Evolutionary conservation across 2,888 invertebrate species (phyloP), one percentile per base, ranked within the genome.

Genomic region (Amphipyra berbera): DNA sequence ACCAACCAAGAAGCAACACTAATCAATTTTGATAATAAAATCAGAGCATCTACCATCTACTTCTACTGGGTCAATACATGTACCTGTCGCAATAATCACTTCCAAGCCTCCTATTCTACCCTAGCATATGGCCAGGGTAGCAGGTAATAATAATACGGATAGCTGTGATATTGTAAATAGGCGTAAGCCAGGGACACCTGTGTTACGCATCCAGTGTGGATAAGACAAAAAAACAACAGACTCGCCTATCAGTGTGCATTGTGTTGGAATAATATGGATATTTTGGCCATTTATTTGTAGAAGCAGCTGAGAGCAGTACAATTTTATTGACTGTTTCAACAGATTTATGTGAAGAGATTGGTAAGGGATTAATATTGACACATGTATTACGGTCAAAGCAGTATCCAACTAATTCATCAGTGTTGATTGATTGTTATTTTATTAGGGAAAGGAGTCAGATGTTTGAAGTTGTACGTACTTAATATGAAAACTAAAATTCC

Each of bases 171-270:
- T 84, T 83, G 83, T 86, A 83, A 84, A 85, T 87, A 86, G 82
- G 82, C 84, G 85, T 84, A 82, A 85, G 82, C 81, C 82, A 82
- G 82, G 85, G 85, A 90, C 94, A 94, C 94, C 94, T 94, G 94
- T 93, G 91, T 93, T 94, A 94, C 94, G 93, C 94, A 85, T 84
- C 86, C 85, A 87, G 68, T 74, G 81, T 81, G 82, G 81, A 86
- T 81, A 82, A 82, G 86, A 84, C 69, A 85, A 85, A 89, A 88
- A 67, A 67, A 81, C 76, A 76, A 79, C 61, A 68, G 60, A 68
- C 78, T 79, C 57, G 74, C 66, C 82, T 87, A 86, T 88, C 78
- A 76, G 77, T 72, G 76, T 58, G 83, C 82, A 81, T 70, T 65
- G 63, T 50, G 79, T 12, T 84, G 83, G 70, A 57, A 83, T 71